Evolutionary conservation across 2,888 invertebrate genomes (phyloP).

Genomic region (Diachrysia chrysitis): DNA sequence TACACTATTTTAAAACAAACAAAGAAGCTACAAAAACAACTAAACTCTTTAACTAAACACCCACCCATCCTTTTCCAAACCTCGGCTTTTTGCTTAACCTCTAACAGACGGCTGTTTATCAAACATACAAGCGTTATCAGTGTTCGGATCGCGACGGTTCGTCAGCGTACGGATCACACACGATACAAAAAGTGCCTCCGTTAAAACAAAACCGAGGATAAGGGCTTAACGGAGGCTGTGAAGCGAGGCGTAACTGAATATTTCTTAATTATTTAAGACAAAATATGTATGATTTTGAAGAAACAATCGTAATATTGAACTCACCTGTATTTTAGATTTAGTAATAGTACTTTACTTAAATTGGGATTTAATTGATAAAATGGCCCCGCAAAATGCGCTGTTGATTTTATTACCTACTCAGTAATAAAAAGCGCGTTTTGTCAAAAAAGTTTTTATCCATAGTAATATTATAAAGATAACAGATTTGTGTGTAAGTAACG

Average conservation of each 20-base stretch:
- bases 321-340: too few relatives aligned
- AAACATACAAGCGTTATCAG: slow-evolving; percentile 46
- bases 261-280: not conserved
- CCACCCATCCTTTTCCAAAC: slow-evolving; percentile 24
- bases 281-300: not conserved
- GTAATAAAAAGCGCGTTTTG: too few relatives aligned
- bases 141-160: slow-evolving; percentile 30
- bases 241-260: slow-evolving; percentile 20
- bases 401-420: too few relatives aligned
- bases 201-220: slow-evolving; percentile 39
- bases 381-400: too few relatives aligned
- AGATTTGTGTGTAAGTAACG: too few relatives aligned
- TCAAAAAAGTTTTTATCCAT: too few relatives aligned
- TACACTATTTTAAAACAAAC: too few relatives aligned
- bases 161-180: slow-evolving; percentile 55
- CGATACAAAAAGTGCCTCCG: slow-evolving; percentile 53
- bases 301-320: too few relatives aligned
- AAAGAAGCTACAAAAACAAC: too few relatives aligned
- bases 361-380: too few relatives aligned
- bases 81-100: slow-evolving; percentile 11
- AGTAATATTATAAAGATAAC: too few relatives aligned
- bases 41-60: not conserved
- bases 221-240: slow-evolving; percentile 3
- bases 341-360: too few relatives aligned
- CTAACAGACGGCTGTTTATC: slow-evolving; percentile 45